Base-by-base conservation (phyloP, 2,888 invertebrate genomes). In the Cantharis lateralis region DNA sequence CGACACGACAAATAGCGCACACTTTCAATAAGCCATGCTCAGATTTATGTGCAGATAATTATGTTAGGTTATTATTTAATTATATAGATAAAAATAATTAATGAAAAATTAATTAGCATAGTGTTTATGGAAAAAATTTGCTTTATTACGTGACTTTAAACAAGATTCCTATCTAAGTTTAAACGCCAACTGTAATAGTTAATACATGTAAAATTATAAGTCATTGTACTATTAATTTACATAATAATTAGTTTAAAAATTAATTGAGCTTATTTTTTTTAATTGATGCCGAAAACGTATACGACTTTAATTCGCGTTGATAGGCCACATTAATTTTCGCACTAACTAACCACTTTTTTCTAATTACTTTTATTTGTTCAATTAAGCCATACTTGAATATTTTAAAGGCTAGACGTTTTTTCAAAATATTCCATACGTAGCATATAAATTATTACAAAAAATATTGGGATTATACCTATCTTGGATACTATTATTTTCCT, bases 21-120 rank as follows among this genome's bases (percentile, higher is more conserved):
- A 48, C 48, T 48, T 48, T 48, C 48, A 48, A 48, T 48, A 48
- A 48, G 48, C 48, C 48, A 48, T 48, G 48, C 48, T 48, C 48
- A 48, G 48, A 48, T 48, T 48, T 48, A 48, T 48, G 48, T 48
- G 48, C n/a, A 48, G 48, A 48, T 48, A 48, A 48, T 48, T 48
- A 48, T 48, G 48, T 48, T 48, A 48, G 48, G 48, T 48, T 48
- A 48, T 48, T 48, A 48, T 48, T 48, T 48, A 48, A 48, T 48
- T 48, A 48, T 63, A 66, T 66, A 66, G 64, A 66, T 66, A 66
- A 66, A 66, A 66, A 66, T 66, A 66, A 66, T 66, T 66, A 66
- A 66, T 66, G 64, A 66, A 66, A 66, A 66, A 20, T 66, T 66
- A 66, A 66, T 66, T 66, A 66, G 64, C 24, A 20, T 66, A 66